Evolutionary conservation across 2,113 vertebrate species (phyloP), one percentile per base, ranked within the genome.

Genomic region (Ceyx margarethae): DNA sequence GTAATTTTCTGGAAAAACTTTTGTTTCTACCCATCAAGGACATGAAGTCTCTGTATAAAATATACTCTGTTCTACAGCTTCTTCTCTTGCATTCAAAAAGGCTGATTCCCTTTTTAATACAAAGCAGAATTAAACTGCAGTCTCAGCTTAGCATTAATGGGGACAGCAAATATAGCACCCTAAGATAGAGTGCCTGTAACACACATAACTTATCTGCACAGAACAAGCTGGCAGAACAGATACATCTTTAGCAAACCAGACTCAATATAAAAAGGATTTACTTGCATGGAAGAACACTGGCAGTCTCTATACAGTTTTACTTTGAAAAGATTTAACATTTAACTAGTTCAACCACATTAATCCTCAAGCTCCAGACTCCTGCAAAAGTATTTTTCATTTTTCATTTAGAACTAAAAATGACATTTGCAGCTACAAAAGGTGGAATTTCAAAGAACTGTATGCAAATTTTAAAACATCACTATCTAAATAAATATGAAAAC

Each of bases 301-400:
- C 90, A 76, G 43, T 67, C 67, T 87, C 81, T 64, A 11, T 82
- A 89, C 72, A 92, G 87, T 91, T 95, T 87, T 93, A 89, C 87
- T 94, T 91, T 82, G 91, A 95, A 95, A 83, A 96, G 91, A 94
- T 94, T 92, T 96, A 96, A 93, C 89, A 94, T 95, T 96, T 94
- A 94, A 94, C 89, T 93, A 87, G 91, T 93, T 91, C 91, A 89
- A 91, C 64, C 46, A 82, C 51, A 82, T 91, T 93, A 94, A 96
- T 96, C 90, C 90, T 93, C 43, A 40, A 81, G 80, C 76, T 90
- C 68, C 33, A 90, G 65, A 60, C 90, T 90, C 65, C 65, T 86
- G 57, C 15, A 95, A 75, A 87, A 87, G 60, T 74, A 93, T 87
- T 95, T 85, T 81, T 66, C 33, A 45, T 93, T 91, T 85, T 85